Percentiles rank a stretch among this genome's conserved stretches.
These are phyloP conservation scores for Drosophila paramelanica DNA, from an alignment of 2,888 invertebrate species.

Conservation along the genomic window DNA sequence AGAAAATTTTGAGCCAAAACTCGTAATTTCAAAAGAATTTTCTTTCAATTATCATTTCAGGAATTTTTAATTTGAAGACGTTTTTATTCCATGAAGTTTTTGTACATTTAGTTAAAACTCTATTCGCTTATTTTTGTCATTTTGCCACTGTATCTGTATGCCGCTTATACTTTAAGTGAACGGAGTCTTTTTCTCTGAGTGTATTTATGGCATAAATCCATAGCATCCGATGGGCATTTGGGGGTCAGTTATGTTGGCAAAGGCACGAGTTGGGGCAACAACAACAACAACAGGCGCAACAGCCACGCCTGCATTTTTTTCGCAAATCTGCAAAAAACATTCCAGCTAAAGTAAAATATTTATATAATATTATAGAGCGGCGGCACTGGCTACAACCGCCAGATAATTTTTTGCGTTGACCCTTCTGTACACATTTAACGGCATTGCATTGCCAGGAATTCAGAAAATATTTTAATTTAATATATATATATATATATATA, in stretches of 20 bases:
- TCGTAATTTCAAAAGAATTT: too few species aligned
- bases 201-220: slow-evolving; percentile 34
- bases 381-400: neutral
- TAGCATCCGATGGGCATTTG: slow-evolving; percentile 19
- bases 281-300: neutral
- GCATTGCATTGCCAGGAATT: slow-evolving; percentile 19
- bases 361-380: slow-evolving; percentile 14
- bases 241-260: slow-evolving; percentile 1
- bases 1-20: too few species aligned
- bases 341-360: slow-evolving; percentile 35
- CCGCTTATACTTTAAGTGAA: too few species aligned
- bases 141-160: too few species aligned
- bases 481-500: neutral
- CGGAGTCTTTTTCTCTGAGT: neutral
- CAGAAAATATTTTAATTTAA: slow-evolving; percentile 43
- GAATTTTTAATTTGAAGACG: too few species aligned
- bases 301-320: slow-evolving; percentile 15
- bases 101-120: too few species aligned
- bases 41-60: too few species aligned
- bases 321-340: slow-evolving; percentile 20
- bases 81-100: too few species aligned
- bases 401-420: neutral
- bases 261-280: neutral
- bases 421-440: neutral
- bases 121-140: too few species aligned